Base-by-base conservation (phyloP, 2,113 vertebrate species). In the Hemichromis elongatus region DNA sequence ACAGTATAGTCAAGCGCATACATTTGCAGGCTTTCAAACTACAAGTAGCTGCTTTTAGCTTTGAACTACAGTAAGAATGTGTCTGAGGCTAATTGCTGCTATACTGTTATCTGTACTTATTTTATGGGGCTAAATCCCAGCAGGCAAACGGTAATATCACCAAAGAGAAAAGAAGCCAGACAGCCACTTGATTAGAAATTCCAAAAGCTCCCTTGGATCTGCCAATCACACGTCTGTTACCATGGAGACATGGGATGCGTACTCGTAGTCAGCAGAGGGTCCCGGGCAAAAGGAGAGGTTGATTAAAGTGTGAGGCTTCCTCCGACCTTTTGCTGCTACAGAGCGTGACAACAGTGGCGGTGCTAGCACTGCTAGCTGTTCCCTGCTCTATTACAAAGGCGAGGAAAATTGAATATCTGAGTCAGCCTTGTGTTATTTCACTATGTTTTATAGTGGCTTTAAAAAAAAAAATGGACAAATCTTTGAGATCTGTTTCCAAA, bases 151-250 rank as follows among this genome's bases (percentile, higher is more conserved):
- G 82, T 83, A 92, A 85, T 83, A 93, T 90, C 50, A 7, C 80
- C 89, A 88, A 85, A 88, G 84, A 85, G 82, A 86, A 73, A 75
- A 75, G 42, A 83, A 90, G 70, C 66, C 90, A 92, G 91, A 85
- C 90, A 89, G 89, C 30, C 85, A 90, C 86, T 91, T 93, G 87
- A 95, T 95, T 92, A 89, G 81, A 92, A 92, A 90, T 93, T 91
- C 86, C 80, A 85, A 92, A 87, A 70, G 88, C 88, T 85, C 90
- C 89, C 89, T 92, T 83, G 82, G 87, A 93, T 91, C 77, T 90
- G 89, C 83, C 93, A 92, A 82, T 94, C 93, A 93, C 88, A 80
- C 54, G 45, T 3, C 87, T 88, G 91, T 93, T 92, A 56, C 88
- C 83, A 68, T 57, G 89, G 93, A 77, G 77, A 94, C 89, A 6